These are phyloP conservation scores for Gadus macrocephalus DNA, from an alignment of 2,113 vertebrate genomes.

Conservation along the genomic window DNA sequence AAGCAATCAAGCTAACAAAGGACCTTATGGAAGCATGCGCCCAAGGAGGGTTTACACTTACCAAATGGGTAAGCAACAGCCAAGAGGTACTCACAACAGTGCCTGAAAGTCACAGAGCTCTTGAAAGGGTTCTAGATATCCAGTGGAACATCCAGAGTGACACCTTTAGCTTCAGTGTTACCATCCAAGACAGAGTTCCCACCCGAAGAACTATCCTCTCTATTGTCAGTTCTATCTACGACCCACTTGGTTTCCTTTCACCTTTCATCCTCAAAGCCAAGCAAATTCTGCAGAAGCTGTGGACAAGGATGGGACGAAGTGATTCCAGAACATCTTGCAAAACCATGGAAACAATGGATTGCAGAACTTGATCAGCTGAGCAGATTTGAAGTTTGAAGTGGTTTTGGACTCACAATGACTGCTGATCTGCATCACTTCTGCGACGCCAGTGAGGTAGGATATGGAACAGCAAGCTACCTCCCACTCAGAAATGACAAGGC, in stretches of 20 bases:
- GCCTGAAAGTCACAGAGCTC: too few relatives aligned
- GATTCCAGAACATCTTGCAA: background rate
- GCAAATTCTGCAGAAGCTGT: background rate
- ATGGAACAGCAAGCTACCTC: conserved; percentile 6
- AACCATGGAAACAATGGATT: background rate
- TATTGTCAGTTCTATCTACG: background rate
- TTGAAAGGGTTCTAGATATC: background rate
- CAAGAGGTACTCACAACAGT: background rate
- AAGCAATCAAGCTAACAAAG: background rate
- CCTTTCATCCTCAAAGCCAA: background rate
- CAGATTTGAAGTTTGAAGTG: background rate
- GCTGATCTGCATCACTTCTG: background rate
- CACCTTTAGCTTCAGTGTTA: background rate
- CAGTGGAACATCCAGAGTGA: background rate
- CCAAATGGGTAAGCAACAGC: background rate
- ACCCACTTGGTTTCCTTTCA: background rate
- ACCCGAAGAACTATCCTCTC: conserved; percentile 1
- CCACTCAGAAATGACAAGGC: background rate
- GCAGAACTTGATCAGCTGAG: background rate
- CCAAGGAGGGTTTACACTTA: background rate
- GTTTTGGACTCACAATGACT: background rate
- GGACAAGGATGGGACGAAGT: conserved; percentile 1
- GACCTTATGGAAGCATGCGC: background rate
- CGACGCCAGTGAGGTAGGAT: background rate
- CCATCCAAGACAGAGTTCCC: background rate